Evolutionary conservation across 2,888 invertebrate species (phyloP).

Genomic region (Phortica okadai): DNA sequence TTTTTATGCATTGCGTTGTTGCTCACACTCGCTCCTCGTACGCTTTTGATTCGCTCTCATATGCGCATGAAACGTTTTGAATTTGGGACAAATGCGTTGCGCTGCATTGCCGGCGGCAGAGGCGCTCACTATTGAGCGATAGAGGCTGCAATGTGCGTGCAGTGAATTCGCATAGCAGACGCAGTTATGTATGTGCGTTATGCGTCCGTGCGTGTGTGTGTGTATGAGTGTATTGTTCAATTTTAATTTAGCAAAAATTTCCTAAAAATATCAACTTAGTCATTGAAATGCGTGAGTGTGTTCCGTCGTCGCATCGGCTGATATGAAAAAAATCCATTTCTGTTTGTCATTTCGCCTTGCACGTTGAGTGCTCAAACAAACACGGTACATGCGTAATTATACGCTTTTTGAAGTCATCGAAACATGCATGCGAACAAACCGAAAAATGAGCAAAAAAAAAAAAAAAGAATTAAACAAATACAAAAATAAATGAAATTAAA

Average conservation of each 20-base stretch:
- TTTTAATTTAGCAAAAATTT: conserved; percentile 64
- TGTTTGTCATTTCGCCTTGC: conserved; percentile 21
- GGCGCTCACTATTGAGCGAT: not conserved
- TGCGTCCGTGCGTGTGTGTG: not conserved
- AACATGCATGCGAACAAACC: not conserved
- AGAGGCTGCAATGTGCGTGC: not conserved
- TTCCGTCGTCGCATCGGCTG: not conserved
- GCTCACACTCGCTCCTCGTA: not conserved
- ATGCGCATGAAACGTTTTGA: not conserved
- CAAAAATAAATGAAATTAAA: not conserved
- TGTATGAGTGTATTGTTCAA: conserved; percentile 52
- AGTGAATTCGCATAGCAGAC: not conserved
- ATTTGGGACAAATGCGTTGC: conserved; percentile 11
- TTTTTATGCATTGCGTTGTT: conserved; percentile 22
- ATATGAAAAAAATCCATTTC: not conserved
- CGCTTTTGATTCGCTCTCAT: not conserved
- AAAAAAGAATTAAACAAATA: not conserved
- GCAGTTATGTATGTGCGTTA: not conserved
- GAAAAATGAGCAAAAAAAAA: too few relatives aligned
- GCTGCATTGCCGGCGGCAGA: not conserved
- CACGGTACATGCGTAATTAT: conserved; percentile 54
- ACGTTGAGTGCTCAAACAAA: conserved; percentile 43
- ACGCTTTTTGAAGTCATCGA: not conserved
- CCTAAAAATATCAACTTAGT: conserved; percentile 63
- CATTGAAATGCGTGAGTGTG: conserved; percentile 53